phyloP scores from a whole-genome alignment of 2,888 invertebrate species.

The Chironomus tentans region DNA sequence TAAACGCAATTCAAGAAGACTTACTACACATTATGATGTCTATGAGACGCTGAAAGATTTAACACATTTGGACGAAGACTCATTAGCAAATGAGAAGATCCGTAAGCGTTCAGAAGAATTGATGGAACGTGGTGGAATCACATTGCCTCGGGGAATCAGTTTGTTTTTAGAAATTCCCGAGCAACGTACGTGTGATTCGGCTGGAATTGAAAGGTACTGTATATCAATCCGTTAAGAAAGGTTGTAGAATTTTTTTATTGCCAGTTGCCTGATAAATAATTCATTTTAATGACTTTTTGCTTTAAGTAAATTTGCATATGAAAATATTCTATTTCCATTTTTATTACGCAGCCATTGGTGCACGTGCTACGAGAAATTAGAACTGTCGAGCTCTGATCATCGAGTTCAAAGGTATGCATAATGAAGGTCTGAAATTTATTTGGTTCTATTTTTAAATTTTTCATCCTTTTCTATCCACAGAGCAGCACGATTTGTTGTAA shows the following conservation, averaged over 20 bases:
- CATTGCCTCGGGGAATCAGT: conserved; percentile 50
- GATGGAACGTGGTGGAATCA: conserved; percentile 37
- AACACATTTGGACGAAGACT: conserved; percentile 42
- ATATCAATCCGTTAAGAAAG: no score
- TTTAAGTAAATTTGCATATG: neutral
- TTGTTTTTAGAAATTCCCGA: conserved; percentile 64
- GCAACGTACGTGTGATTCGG: conserved; percentile 64
- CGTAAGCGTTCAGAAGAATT: conserved; percentile 37
- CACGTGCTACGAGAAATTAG: conserved; percentile 64
- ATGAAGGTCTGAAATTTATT: neutral
- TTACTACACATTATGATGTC: conserved; percentile 80
- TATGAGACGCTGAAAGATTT: conserved; percentile 70
- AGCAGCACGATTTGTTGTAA: conserved; percentile 53
- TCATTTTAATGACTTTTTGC: neutral
- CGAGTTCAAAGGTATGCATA: conserved; percentile 40
- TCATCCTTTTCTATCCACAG: conserved; percentile 30
- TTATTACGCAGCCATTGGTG: conserved; percentile 61
- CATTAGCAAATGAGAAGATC: conserved; percentile 42
- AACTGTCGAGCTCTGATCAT: conserved; percentile 46
- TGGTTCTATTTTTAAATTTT: no score
- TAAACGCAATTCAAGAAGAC: conserved; percentile 52
- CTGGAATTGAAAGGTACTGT: conserved; percentile 53
- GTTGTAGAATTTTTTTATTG: no score
- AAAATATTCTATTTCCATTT: neutral
- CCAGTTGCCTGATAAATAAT: no score